Evolutionary conservation across 2,888 invertebrate species (phyloP), one percentile per base, ranked within the genome.

Genomic region (Tetropium fuscum): DNA sequence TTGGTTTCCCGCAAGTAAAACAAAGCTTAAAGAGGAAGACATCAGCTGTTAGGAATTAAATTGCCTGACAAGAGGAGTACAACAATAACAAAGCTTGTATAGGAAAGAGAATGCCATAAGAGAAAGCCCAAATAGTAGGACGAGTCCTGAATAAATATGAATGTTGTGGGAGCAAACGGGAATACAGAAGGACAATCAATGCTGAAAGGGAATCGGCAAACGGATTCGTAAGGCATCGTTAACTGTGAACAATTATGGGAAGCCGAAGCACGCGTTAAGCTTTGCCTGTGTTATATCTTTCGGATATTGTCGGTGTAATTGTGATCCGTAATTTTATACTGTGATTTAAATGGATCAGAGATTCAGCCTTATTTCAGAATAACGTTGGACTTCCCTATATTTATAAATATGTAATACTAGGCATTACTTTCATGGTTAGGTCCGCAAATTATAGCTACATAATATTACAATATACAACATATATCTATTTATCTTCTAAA

Each of bases 11-110:
- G 53, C 41, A 58, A 36, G 41, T 54, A 54, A 56, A 48, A 62
- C 58, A 62, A 62, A 58, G 36, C 62, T 19, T 16, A 20, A 30
- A 57, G 45, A 40, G 43, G 41, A 64, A 56, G 58, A 60, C 54
- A 64, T 64, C 64, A 67, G 60, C 51, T 57, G 60, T 64, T 60
- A 44, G 38, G 64, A 53, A 60, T 67, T 67, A 63, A 60, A 49
- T 59, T 61, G 56, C 54, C 57, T 19, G 44, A 32, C 25, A 36
- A 51, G 47, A 58, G 20, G 22, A 11, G 41, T 43, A 43, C 49
- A 41, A 60, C 38, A 49, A 55, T 48, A 48, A 48, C 36, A 48
- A 51, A 40, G 51, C 38, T 27, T 18, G 27, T 11, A 25, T 20
- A 10, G 51, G 25, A 25, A 40, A 25, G 40, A 6, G 40, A 51